Conservation (phyloP, 2,888 invertebrate species). For the Chironomus riparius region DNA sequence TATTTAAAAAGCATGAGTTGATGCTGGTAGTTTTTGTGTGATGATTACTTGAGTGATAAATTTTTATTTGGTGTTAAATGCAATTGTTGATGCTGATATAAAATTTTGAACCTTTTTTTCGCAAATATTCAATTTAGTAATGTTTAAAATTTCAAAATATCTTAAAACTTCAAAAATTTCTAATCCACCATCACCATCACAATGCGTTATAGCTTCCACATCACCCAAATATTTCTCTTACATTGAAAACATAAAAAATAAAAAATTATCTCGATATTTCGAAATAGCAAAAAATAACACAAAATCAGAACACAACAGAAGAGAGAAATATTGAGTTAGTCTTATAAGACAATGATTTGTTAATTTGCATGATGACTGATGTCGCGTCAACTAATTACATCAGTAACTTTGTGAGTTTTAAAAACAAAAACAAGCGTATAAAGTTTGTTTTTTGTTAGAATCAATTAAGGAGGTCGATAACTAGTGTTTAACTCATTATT, state of each 20-base stretch:
- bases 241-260: not conserved
- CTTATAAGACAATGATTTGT: not conserved
- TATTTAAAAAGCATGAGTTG: no score
- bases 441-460: not conserved
- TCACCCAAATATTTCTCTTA: not conserved
- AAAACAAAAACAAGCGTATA: not conserved
- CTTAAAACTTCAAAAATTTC: no score
- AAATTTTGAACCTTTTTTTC: no score
- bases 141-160: no score
- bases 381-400: not conserved
- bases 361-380: slow-evolving; percentile 3
- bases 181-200: no score
- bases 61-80: no score
- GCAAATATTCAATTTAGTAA: no score
- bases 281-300: not conserved
- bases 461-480: not conserved
- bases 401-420: not conserved
- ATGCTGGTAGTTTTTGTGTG: no score
- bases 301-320: no score
- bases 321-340: not conserved
- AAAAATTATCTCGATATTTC: not conserved
- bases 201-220: no score
- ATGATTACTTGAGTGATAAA: no score
- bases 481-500: not conserved
- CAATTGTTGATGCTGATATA: no score